Percentiles rank a stretch among this genome's conserved stretches.
Evolutionary conservation across 2,888 invertebrate genomes (phyloP).

Genomic region (Sphinx pinastri): DNA sequence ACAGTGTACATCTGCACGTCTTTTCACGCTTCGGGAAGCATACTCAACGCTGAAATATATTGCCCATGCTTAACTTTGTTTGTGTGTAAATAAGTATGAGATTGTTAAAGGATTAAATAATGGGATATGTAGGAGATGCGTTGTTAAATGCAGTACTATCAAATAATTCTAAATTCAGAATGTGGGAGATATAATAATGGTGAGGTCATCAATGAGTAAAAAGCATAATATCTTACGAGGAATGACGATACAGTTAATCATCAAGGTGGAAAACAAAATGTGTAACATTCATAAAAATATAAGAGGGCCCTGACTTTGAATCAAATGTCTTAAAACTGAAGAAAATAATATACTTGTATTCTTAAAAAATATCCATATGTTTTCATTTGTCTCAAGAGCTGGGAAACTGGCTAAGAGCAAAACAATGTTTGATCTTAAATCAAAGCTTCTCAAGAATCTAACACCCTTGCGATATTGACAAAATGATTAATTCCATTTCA

Average conservation of each 20-base stretch:
- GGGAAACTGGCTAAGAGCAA: no score
- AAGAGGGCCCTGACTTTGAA: no score
- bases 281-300: background rate
- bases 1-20: conserved; percentile 41
- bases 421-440: no score
- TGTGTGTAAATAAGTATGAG: conserved; percentile 12
- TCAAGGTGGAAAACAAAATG: no score
- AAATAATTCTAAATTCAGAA: background rate
- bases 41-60: conserved; percentile 24
- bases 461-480: background rate
- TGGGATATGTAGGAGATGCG: background rate
- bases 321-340: background rate
- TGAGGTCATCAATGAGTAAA: no score
- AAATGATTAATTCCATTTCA: conserved; percentile 17
- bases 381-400: no score
- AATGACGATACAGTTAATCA: no score
- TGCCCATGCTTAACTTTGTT: conserved; percentile 24
- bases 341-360: no score
- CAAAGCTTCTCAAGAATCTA: background rate
- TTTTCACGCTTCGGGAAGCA: conserved; percentile 34
- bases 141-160: background rate
- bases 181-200: no score
- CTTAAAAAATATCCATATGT: no score
- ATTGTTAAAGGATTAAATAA: background rate
- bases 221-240: no score